phyloP scores from a whole-genome alignment of 2,888 invertebrate species.

The Gisinianus flammeolus region DNA sequence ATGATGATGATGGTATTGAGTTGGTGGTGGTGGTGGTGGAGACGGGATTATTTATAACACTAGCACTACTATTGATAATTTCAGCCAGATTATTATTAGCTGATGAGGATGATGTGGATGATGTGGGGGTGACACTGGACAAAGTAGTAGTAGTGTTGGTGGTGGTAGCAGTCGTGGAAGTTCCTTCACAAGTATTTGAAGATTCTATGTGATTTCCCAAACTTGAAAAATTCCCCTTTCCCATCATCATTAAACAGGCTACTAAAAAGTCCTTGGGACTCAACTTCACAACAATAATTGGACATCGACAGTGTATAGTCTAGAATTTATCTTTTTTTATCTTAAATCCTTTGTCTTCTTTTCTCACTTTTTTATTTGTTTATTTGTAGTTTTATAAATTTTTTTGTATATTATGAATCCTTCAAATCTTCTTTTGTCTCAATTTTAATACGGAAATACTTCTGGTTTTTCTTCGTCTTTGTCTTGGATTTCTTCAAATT shows the following conservation, averaged over 20 bases:
- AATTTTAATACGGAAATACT: too few species aligned
- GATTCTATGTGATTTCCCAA: conserved; percentile 26
- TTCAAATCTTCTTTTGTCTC: conserved; percentile 1
- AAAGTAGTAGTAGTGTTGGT: not conserved
- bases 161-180: not conserved
- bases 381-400: not conserved
- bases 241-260: conserved; percentile 33
- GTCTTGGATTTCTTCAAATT: too few species aligned
- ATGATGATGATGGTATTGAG: not conserved
- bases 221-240: conserved; percentile 29
- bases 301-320: conserved; percentile 12
- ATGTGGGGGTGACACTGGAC: not conserved
- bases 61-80: conserved; percentile 7
- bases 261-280: conserved; percentile 18
- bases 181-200: conserved; percentile 17
- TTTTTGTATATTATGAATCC: not conserved
- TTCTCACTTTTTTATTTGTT: not conserved
- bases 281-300: conserved; percentile 3
- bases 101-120: conserved; percentile 5
- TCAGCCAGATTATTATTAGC: conserved; percentile 11
- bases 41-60: not conserved
- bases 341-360: not conserved
- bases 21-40: not conserved
- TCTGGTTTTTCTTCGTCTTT: too few species aligned
- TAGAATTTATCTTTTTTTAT: not conserved